Evolutionary conservation across 2,888 invertebrate genomes (phyloP), one percentile per base, ranked within the genome.

Genomic region (Philhelius pedissequus): DNA sequence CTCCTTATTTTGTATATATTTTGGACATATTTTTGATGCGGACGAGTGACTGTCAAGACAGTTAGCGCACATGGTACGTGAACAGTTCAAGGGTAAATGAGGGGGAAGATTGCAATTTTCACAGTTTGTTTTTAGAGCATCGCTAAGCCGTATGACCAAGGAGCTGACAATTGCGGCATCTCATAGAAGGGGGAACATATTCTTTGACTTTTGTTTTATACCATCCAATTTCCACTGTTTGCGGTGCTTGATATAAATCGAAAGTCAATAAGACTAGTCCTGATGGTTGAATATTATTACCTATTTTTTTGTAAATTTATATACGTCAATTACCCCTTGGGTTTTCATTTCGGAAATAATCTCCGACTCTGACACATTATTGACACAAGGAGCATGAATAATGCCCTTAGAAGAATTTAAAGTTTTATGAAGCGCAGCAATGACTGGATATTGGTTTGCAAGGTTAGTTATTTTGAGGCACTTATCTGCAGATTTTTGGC

Each of bases 1-100:
- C 13, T 71, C 71, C 22, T 71, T 60, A 15, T 7, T 48, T 71
- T 71, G 60, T 11, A 45, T 6, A 22, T 58, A 71, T 71, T 58
- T 71, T 50, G 50, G 60, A 22, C 60, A 71, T 18, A 11, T 4
- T 25, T 11, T 60, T 13, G 58, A 56, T 11, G 48, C 11, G 22
- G 48, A 48, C 1, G 71, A 35, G 35, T 71, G 58, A 1, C 3
- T 18, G 6, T 35, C 58, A 13, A 43, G 32, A 22, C 71, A 71
- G 30, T 45, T 60, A 18, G 43, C 58, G 43, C 71, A 56, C 52
- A 69, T 69, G n/a, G 11, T 56, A 8, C 52, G 22, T 25, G 15
- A 11, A 45, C 71, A 60, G 9, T 2, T 22, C 15, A 32, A 5
- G n/a, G 71, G 48, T 13, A 9, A 7, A 18, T 48, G 58, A 35